phyloP scores from a whole-genome alignment of 2,888 invertebrate species.

The Tinea pellionella region DNA sequence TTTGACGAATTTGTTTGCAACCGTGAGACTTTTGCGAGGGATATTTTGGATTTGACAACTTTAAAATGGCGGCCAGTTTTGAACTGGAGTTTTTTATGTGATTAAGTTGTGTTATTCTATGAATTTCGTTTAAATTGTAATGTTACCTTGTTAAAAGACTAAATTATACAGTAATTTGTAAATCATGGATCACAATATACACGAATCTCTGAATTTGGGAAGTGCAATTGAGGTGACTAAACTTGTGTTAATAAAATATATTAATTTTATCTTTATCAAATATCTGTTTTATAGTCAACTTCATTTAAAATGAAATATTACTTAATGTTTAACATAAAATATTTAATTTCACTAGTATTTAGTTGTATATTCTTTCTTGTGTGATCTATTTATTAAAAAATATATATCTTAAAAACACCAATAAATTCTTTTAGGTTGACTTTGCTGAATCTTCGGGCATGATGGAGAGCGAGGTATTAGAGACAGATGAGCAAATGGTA shows the following conservation, averaged over 20 bases:
- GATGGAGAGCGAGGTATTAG: slow-evolving; percentile 45
- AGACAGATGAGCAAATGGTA: slow-evolving; percentile 28
- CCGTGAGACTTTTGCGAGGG: slow-evolving; percentile 49
- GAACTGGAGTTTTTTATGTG: slow-evolving; percentile 40
- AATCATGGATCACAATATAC: slow-evolving; percentile 55
- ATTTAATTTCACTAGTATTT: too few species aligned
- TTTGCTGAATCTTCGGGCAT: slow-evolving; percentile 39
- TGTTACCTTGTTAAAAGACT: background rate
- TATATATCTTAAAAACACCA: too few species aligned
- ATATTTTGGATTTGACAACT: slow-evolving; percentile 50
- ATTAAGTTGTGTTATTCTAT: slow-evolving; percentile 18
- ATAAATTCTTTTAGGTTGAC: slow-evolving; percentile 36
- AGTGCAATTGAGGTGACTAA: slow-evolving; percentile 50
- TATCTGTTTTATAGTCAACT: background rate
- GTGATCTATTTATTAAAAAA: too few species aligned
- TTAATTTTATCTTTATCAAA: slow-evolving; percentile 14
- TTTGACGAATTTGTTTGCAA: slow-evolving; percentile 51
- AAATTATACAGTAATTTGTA: background rate
- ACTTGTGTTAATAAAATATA: background rate
- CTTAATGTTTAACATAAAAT: too few species aligned
- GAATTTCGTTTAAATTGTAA: background rate
- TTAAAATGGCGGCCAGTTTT: slow-evolving; percentile 69
- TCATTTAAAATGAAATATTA: too few species aligned
- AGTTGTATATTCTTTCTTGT: too few species aligned
- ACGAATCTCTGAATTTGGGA: slow-evolving; percentile 51